phyloP scores from a whole-genome alignment of 1,140 invertebrate genomes.

The Pinna nobilis region DNA sequence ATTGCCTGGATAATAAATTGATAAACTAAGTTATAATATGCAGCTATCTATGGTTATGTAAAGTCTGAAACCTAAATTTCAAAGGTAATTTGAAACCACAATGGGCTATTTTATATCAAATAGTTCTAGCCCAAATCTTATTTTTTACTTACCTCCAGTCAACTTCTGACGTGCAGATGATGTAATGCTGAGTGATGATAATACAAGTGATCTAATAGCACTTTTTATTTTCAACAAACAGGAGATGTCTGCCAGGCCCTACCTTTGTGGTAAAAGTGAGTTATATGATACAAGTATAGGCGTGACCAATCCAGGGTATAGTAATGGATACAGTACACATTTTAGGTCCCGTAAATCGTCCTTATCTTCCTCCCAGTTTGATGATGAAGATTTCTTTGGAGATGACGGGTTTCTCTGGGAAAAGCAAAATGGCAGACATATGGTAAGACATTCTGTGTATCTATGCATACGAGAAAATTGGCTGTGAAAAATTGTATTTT shows the following conservation, averaged over 20 bases:
- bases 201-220: not conserved
- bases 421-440: too few species aligned
- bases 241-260: slow-evolving; percentile 9
- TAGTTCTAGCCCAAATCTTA: not conserved
- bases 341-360: not conserved
- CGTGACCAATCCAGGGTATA: slow-evolving; percentile 51
- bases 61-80: too few species aligned
- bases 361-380: not conserved
- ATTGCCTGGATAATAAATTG: too few species aligned
- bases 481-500: too few species aligned
- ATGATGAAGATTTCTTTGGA: too few species aligned
- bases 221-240: not conserved
- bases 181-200: not conserved
- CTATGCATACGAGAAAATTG: too few species aligned
- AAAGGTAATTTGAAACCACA: too few species aligned
- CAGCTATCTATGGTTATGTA: too few species aligned
- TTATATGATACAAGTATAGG: slow-evolving; percentile 30
- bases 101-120: too few species aligned
- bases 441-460: too few species aligned
- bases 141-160: not conserved
- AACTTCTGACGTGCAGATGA: not conserved
- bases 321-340: not conserved
- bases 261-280: not conserved
- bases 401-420: too few species aligned
- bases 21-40: too few species aligned